These are phyloP conservation scores for Sula dactylatra DNA, from an alignment of 2,113 vertebrate genomes.

Conservation along the genomic window DNA sequence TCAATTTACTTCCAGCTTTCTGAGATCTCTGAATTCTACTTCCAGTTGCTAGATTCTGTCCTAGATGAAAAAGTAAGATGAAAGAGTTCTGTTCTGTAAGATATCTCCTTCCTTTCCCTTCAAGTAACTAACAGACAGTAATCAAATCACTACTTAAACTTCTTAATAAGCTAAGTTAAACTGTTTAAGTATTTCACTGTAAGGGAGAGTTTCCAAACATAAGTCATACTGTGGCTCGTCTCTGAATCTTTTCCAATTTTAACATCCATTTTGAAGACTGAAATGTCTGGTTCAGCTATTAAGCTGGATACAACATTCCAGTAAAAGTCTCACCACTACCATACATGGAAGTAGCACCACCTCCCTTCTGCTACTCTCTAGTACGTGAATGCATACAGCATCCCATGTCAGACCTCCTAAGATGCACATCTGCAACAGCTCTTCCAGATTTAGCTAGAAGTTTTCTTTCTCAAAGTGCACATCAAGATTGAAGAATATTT, in stretches of 20 bases:
- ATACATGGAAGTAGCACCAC: background rate
- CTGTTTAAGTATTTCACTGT: background rate
- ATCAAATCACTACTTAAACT: background rate
- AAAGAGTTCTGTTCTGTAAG: background rate
- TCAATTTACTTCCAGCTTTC: background rate
- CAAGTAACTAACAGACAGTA: background rate
- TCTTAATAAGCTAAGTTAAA: background rate
- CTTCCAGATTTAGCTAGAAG: background rate
- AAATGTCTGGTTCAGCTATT: background rate
- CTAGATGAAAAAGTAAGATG: constrained; percentile 9
- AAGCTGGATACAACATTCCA: background rate
- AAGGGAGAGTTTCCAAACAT: background rate
- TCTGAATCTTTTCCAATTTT: background rate
- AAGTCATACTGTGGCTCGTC: background rate
- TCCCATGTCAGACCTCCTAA: background rate
- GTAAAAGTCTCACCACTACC: background rate
- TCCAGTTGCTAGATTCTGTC: background rate
- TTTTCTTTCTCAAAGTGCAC: background rate
- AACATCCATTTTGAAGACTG: background rate
- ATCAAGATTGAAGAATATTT: background rate
- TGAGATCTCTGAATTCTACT: background rate
- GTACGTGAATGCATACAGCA: background rate
- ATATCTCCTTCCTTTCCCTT: background rate
- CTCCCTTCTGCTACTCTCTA: background rate
- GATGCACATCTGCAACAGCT: background rate